Evolutionary conservation across 53 echinoderm and acorn worm species (phyloP).

Genomic region (Pentamera pediparva): DNA sequence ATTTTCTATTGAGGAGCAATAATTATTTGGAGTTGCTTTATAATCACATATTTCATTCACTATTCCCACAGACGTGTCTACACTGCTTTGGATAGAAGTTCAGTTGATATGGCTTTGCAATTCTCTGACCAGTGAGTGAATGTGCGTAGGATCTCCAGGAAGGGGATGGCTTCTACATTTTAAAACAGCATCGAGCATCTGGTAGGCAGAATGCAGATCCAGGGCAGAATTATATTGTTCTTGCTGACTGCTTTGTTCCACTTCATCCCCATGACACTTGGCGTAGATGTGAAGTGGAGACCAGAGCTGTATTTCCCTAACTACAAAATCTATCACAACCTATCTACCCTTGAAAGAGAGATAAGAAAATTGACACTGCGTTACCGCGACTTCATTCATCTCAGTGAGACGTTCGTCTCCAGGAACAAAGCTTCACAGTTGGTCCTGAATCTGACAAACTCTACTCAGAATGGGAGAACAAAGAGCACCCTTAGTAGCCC

Average conservation of each 20-base stretch:
- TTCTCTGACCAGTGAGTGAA: no score
- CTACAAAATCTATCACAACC: conserved; percentile 84
- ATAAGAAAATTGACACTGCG: conserved; percentile 47
- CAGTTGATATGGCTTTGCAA: no score
- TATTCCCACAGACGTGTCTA: no score
- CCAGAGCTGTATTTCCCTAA: conserved; percentile 71
- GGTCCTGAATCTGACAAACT: conserved; percentile 77
- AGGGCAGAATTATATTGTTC: background rate
- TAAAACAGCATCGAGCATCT: no score
- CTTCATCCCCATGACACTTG: conserved; percentile 3
- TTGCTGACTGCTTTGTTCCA: background rate
- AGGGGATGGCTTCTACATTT: no score
- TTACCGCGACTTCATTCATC: conserved; percentile 57
- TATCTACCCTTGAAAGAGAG: conserved; percentile 54
- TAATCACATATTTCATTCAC: no score
- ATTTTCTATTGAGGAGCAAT: no score
- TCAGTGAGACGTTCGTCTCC: conserved; percentile 55
- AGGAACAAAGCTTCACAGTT: conserved; percentile 61
- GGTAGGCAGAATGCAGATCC: background rate
- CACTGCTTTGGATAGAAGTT: no score
- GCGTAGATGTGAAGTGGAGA: conserved; percentile 73
- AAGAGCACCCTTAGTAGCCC: conserved; percentile 18
- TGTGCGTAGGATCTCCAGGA: no score
- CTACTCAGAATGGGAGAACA: conserved; percentile 51
- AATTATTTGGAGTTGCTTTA: no score